Evolutionary conservation across 2,888 invertebrate genomes (phyloP).

Genomic region (Chironomus tentans): DNA sequence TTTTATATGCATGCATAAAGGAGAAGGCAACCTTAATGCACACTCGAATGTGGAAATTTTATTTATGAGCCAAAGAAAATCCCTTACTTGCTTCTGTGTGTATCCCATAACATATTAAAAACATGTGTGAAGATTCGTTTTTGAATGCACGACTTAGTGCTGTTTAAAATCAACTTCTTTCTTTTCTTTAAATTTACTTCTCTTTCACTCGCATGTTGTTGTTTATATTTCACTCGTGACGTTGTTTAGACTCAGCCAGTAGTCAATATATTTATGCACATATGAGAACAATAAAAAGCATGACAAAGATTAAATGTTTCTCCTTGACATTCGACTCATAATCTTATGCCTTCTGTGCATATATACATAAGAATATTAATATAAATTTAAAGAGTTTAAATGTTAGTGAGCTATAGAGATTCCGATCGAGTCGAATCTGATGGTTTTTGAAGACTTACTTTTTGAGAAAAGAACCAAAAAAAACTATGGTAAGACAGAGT

Average conservation of each 20-base stretch:
- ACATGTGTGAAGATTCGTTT: slow-evolving; percentile 12
- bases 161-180: not conserved
- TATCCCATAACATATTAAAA: slow-evolving; percentile 12
- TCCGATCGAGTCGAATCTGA: too few species aligned
- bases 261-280: not conserved
- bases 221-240: slow-evolving; percentile 23
- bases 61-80: not conserved
- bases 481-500: too few species aligned
- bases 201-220: not conserved
- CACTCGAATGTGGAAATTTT: not conserved
- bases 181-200: too few species aligned
- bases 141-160: slow-evolving; percentile 19
- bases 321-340: slow-evolving; percentile 24
- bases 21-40: not conserved
- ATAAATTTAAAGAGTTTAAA: not conserved
- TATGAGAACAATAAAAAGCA: not conserved
- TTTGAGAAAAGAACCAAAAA: too few species aligned
- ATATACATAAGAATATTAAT: not conserved
- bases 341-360: not conserved
- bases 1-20: not conserved
- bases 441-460: too few species aligned
- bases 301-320: slow-evolving; percentile 13
- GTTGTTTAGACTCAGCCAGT: slow-evolving; percentile 16
- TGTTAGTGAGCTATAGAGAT: too few species aligned
- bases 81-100: not conserved